phyloP scores from a whole-genome alignment of 2,797 vertebrate genomes.

The Nothura maculosa region DNA sequence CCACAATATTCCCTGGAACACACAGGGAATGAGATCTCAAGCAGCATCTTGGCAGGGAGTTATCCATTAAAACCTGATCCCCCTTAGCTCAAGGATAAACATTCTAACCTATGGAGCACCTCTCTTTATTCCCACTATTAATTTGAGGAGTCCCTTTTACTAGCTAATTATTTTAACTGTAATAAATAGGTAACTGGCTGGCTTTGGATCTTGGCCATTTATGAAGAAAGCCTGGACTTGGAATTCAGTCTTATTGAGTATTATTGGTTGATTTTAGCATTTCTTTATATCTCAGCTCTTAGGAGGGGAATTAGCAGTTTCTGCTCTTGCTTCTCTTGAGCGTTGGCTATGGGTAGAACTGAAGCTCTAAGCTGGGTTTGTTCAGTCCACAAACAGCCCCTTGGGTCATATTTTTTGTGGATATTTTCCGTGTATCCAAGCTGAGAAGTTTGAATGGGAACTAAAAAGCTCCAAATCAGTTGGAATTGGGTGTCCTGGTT shows the following conservation, averaged over 20 bases:
- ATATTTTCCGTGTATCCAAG: neutral
- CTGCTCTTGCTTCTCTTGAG: neutral
- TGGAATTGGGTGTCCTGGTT: neutral
- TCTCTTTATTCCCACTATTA: neutral
- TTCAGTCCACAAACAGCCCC: neutral
- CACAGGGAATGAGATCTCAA: neutral
- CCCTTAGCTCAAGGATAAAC: neutral
- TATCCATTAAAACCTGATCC: neutral
- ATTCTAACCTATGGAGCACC: neutral
- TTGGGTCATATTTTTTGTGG: neutral
- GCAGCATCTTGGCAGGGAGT: neutral
- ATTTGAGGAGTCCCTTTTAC: neutral
- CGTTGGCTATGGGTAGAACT: neutral
- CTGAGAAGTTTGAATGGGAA: neutral
- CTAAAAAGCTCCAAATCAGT: neutral
- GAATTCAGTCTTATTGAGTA: neutral
- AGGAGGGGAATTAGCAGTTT: neutral
- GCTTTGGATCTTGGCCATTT: neutral
- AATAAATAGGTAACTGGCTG: neutral
- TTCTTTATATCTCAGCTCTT: neutral
- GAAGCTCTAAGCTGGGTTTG: neutral
- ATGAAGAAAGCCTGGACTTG: neutral
- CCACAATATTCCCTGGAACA: neutral
- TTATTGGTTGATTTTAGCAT: neutral
- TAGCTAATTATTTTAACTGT: neutral